Percentiles rank a stretch among this genome's conserved stretches.
Evolutionary conservation across 2,888 invertebrate species (phyloP).

Genomic region (Pseudococcus jackbeardsleyi): DNA sequence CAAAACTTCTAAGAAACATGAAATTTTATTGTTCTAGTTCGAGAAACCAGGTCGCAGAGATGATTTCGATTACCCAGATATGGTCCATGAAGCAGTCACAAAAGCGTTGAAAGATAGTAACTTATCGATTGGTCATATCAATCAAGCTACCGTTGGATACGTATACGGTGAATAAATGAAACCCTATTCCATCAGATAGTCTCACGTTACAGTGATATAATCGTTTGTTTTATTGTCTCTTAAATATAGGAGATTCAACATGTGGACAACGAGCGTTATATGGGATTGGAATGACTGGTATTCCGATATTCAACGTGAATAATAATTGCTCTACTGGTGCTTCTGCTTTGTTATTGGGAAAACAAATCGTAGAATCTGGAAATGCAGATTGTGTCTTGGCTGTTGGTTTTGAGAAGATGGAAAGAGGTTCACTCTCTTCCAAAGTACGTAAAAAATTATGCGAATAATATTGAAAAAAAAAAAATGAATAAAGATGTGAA

Average conservation of each 20-base stretch:
- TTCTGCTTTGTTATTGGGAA: slow-evolving; percentile 89
- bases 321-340: slow-evolving; percentile 99
- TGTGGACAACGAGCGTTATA: slow-evolving; percentile 96
- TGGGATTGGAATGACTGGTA: slow-evolving; percentile 94
- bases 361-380: slow-evolving; percentile 92
- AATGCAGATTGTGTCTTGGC: slow-evolving; percentile 90
- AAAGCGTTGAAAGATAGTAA: slow-evolving; percentile 89
- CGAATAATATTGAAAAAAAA: not conserved
- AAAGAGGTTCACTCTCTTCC: slow-evolving; percentile 85
- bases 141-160: slow-evolving; percentile 93
- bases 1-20: not conserved
- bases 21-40: slow-evolving; percentile 74
- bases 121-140: slow-evolving; percentile 81
- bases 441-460: slow-evolving; percentile 72
- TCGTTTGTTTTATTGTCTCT: not conserved
- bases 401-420: slow-evolving; percentile 98
- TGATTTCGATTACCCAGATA: slow-evolving; percentile 92
- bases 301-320: slow-evolving; percentile 98
- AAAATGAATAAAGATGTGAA: not conserved
- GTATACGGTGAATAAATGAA: slow-evolving; percentile 79
- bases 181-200: not conserved
- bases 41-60: slow-evolving; percentile 89
- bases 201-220: not conserved
- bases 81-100: slow-evolving; percentile 92
- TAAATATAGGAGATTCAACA: slow-evolving; percentile 84